These are phyloP conservation scores for Axis porcinus DNA, from an alignment of 2,113 vertebrate genomes.

Conservation along the genomic window DNA sequence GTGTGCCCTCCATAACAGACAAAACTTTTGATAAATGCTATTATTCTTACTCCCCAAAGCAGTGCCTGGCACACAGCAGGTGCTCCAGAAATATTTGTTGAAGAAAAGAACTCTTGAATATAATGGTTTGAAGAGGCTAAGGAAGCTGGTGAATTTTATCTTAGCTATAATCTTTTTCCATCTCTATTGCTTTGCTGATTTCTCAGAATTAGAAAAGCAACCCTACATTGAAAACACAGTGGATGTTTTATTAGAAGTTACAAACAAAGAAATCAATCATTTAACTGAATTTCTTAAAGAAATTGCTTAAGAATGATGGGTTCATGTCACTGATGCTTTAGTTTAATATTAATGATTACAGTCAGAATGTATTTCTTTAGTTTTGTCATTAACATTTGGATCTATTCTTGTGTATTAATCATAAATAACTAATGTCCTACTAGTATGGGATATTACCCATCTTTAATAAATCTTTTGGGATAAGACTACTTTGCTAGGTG, in stretches of 20 bases:
- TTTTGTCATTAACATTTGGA: slow-evolving; percentile 14
- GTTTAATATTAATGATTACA: slow-evolving; percentile 21
- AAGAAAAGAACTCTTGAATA: neutral
- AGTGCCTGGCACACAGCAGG: neutral
- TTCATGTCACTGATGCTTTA: neutral
- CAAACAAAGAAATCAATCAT: slow-evolving; percentile 1
- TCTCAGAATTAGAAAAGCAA: neutral
- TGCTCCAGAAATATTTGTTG: slow-evolving; percentile 14
- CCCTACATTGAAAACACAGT: neutral
- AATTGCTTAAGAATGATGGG: neutral
- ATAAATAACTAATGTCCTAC: slow-evolving; percentile 43
- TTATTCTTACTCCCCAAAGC: neutral
- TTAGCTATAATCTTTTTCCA: slow-evolving; percentile 16
- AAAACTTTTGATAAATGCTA: neutral
- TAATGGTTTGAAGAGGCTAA: neutral
- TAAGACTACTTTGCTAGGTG: slow-evolving; percentile 27
- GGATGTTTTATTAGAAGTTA: slow-evolving; percentile 16
- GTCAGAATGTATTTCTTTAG: neutral
- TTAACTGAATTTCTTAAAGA: neutral
- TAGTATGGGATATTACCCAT: neutral
- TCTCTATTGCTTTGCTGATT: slow-evolving; percentile 23
- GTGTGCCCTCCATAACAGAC: rapidly evolving
- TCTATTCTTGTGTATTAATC: slow-evolving; percentile 26
- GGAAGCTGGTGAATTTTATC: neutral
- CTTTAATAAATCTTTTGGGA: slow-evolving; percentile 42